A percentile compares a stretch with the other conserved stretches of the same genome.
Conservation (phyloP, 2,797 vertebrate genomes). For the Pristis pectinata region DNA sequence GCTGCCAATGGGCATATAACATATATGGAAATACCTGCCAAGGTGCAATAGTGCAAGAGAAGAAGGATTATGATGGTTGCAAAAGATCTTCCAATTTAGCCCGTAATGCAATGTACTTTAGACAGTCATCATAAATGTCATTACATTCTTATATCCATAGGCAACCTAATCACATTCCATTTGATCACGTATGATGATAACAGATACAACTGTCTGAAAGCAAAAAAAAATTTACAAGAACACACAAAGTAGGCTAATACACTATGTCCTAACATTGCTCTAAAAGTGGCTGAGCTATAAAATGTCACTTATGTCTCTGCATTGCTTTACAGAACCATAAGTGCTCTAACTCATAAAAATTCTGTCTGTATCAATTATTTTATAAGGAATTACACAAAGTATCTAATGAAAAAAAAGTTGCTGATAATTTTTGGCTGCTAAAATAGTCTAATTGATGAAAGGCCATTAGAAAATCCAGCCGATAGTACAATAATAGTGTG, state of each 20-base stretch:
- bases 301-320: neutral
- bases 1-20: neutral
- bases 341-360: neutral
- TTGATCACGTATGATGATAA: neutral
- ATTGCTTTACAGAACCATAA: neutral
- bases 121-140: neutral
- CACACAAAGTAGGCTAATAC: neutral
- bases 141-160: neutral
- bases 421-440: neutral
- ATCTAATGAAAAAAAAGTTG: neutral
- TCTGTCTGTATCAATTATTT: neutral
- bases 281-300: neutral
- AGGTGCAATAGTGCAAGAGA: neutral
- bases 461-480: neutral
- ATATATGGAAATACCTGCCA: neutral
- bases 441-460: neutral
- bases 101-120: neutral
- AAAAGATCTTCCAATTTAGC: neutral
- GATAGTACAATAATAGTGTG: neutral
- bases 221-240: neutral
- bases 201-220: neutral
- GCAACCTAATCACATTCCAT: neutral
- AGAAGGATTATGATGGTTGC: neutral
- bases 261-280: neutral
- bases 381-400: neutral